Evolutionary conservation across 2,888 invertebrate genomes (phyloP), one percentile per base, ranked within the genome.

Genomic region (Leptothorax acervorum): DNA sequence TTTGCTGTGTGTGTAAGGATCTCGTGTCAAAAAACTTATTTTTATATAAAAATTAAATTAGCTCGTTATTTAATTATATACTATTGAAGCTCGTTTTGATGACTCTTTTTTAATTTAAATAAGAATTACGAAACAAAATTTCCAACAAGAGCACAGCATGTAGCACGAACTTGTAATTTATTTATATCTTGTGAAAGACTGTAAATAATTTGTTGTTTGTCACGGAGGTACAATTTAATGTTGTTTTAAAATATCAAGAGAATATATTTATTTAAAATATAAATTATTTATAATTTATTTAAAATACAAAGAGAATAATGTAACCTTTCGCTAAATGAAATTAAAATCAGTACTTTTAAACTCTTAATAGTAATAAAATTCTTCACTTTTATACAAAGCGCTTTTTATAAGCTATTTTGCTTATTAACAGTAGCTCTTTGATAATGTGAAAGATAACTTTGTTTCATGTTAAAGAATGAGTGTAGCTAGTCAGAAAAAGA

Each of bases 141-240:
- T 73, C 8, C 18, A 15, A 42, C 23, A 65, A 65, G 42, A 18
- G 28, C 11, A 42, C 9, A 71, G 11, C 5, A 39, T 1, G 28
- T 55, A 39, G n/a, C 15, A 28, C 4, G 42, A 73, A 73, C 42
- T 28, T 73, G 3, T 73, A 73, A 18, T 55, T 68, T 70, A 51
- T 53, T 53, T 71, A 15, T 23, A 23, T 71, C 18, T 42, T 48
- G 15, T 45, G 15, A 55, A 55, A 3, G 39, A 42, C 23, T 73
- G 57, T 18, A 62, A 35, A 31, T 0, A 75, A 35, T 71, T 71
- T 55, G 23, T 1, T 3, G 12, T 53, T 55, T 15, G 18, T 35
- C 6, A 35, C 2, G 12, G 31, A 31, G 31, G 0, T 9, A 68
- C 39, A 57, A 12, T 28, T 57, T 18, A 57, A 42, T 57, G 8